Base-by-base conservation (phyloP, 92 coral and sea anemone genomes). In the Umimayanthus kanabou region DNA sequence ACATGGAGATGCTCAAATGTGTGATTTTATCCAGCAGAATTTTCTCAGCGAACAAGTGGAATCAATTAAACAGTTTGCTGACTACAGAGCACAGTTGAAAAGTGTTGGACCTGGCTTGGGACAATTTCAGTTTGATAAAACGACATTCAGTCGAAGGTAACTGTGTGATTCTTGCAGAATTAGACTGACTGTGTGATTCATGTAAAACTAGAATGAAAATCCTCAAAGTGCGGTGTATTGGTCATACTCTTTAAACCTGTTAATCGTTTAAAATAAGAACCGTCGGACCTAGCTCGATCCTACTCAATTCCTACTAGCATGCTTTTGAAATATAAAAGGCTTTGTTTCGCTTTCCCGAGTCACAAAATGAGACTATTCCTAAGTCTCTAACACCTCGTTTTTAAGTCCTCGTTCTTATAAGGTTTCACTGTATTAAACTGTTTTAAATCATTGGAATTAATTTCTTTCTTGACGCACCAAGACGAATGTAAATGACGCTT, bases 21-120 rank as follows among this genome's bases (percentile, higher is more conserved):
- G 79, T 80, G 90, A 88, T 78, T 88, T 88, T 65, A 88, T 88
- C 71, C 85, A 80, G 55, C 29, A 43, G 57, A 77, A 88, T 47
- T 88, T 57, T 78, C 84, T 88, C 40, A 84, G 74, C 77, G 90
- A 79, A 70, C 90, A 88, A 80, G 75, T 81, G 42, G 90, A 88
- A 5, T 65, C 78, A 70, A 88, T 88, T 70, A 71, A 81, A 78
- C 80, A 88, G 79, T 58, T 88, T 77, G 73, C 87, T 3, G 81
- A 72, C 43, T 39, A 71, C 61, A 81, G 82, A 55, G 83, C 87
- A 29, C 73, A 88, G 14, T 85, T 88, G 55, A 85, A 80, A 42
- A 78, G 86, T 29, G 90, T 88, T 88, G 90, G 87, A 37, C 73
- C 50, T 50, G 90, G 90, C 28, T 73, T 88, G 81, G 90, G 90